These are phyloP conservation scores for Anguilla pacifica DNA, from an alignment of 2,797 vertebrate species.

Conservation along the genomic window DNA sequence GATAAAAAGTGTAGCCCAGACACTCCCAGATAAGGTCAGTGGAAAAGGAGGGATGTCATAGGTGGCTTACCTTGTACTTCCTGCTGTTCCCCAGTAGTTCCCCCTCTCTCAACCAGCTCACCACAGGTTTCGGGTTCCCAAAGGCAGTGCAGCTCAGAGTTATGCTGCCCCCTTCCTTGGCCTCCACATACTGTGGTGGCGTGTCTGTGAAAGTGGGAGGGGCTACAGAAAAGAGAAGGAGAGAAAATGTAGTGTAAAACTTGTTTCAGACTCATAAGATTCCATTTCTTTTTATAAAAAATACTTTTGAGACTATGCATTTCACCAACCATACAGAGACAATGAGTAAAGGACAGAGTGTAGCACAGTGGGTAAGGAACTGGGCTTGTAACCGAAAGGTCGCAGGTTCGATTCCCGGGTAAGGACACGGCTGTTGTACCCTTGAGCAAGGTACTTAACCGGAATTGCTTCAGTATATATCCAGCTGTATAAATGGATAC, in stretches of 20 bases:
- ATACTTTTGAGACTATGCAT: neutral
- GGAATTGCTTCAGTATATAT: too few species aligned
- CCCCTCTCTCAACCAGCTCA: slow-evolving; percentile 90
- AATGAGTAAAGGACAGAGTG: too few species aligned
- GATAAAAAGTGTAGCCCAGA: slow-evolving; percentile 27
- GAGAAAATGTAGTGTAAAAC: neutral
- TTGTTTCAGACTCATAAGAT: neutral
- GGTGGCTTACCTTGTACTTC: slow-evolving; percentile 84
- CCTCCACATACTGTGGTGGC: slow-evolving; percentile 91
- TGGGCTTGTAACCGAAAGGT: too few species aligned
- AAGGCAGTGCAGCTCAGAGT: slow-evolving; percentile 91
- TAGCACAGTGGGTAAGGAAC: too few species aligned
- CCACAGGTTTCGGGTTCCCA: slow-evolving; percentile 90
- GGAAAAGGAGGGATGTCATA: neutral
- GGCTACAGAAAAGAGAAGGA: slow-evolving; percentile 68
- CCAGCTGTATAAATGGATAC: too few species aligned
- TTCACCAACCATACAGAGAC: neutral
- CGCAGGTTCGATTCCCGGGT: too few species aligned
- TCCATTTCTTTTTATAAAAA: neutral
- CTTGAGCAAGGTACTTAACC: too few species aligned
- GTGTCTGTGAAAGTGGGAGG: slow-evolving; percentile 91
- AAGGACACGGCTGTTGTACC: too few species aligned
- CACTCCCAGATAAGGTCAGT: slow-evolving; percentile 27
- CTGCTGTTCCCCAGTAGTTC: slow-evolving; percentile 77
- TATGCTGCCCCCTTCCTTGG: slow-evolving; percentile 85